Percentiles rank a stretch among this genome's conserved stretches.
Conservation (phyloP, 2,113 vertebrate species). For the Crotalus horridus region DNA sequence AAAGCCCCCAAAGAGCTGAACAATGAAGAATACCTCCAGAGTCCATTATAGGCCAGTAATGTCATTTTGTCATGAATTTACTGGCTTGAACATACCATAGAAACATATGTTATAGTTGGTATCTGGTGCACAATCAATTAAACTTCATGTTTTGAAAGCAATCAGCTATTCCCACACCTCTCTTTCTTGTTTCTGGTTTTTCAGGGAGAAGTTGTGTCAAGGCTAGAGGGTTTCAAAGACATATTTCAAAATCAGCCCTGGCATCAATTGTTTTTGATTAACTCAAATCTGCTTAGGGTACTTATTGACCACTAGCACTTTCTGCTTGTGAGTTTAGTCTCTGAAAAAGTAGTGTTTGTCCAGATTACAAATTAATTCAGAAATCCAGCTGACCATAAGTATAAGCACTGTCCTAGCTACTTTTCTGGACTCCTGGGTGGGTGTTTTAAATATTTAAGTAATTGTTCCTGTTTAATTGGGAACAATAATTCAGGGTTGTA, state of each 20-base stretch:
- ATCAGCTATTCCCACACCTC: neutral
- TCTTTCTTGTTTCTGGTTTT: neutral
- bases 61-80: neutral
- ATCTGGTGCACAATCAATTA: neutral
- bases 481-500: neutral
- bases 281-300: neutral
- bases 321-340: neutral
- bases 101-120: neutral
- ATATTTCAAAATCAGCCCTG: neutral
- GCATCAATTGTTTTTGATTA: neutral
- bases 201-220: neutral
- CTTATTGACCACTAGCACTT: neutral
- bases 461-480: neutral
- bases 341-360: neutral
- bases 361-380: neutral
- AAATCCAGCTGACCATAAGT: neutral
- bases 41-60: neutral
- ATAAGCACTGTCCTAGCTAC: neutral
- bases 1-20: neutral
- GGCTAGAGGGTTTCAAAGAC: neutral
- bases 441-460: neutral
- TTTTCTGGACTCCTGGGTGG: neutral
- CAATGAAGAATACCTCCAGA: neutral
- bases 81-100: neutral
- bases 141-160: neutral